Evolutionary conservation across 2,797 vertebrate genomes (phyloP).

Genomic region (Acanthiza pusilla): DNA sequence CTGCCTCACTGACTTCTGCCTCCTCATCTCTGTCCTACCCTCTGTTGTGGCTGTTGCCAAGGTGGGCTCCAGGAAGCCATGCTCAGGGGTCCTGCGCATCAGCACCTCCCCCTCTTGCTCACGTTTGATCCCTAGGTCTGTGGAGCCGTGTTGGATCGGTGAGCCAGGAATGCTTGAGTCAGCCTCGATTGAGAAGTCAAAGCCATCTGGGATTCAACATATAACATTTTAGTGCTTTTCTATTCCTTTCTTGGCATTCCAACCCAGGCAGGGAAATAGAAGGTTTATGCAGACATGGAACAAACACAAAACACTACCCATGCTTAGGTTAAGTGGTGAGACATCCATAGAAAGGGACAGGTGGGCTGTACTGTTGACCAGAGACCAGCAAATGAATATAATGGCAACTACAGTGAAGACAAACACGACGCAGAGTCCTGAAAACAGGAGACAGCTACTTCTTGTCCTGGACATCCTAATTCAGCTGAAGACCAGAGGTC

Average conservation of each 20-base stretch:
- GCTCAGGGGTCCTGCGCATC: conserved; percentile 81
- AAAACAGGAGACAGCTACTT: conserved; percentile 45
- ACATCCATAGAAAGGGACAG: conserved; percentile 38
- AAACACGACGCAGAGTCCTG: not conserved
- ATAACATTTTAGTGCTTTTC: conserved; percentile 85
- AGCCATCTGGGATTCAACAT: conserved; percentile 99
- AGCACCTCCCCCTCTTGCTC: conserved; percentile 88
- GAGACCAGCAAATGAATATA: conserved; percentile 3
- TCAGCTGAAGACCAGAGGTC: conserved; percentile 29
- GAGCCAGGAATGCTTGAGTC: conserved; percentile 90
- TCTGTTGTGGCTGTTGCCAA: conserved; percentile 92
- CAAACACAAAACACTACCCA: conserved; percentile 47
- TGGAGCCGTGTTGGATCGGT: conserved; percentile 85
- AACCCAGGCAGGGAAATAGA: conserved; percentile 74
- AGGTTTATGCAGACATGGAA: conserved; percentile 63
- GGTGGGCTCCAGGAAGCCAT: conserved; percentile 81
- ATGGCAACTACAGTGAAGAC: conserved; percentile 12
- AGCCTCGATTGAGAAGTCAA: conserved; percentile 96
- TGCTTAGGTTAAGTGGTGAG: not conserved
- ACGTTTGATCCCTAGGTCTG: conserved; percentile 87
- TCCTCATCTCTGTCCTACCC: conserved; percentile 93
- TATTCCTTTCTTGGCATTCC: conserved; percentile 68
- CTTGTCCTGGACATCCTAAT: conserved; percentile 47
- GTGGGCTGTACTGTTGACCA: not conserved
- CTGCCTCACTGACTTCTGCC: conserved; percentile 82